A percentile compares a stretch with the other conserved stretches of the same genome.
phyloP scores from a whole-genome alignment of 2,888 invertebrate genomes.

The Nemapogon koenigi region DNA sequence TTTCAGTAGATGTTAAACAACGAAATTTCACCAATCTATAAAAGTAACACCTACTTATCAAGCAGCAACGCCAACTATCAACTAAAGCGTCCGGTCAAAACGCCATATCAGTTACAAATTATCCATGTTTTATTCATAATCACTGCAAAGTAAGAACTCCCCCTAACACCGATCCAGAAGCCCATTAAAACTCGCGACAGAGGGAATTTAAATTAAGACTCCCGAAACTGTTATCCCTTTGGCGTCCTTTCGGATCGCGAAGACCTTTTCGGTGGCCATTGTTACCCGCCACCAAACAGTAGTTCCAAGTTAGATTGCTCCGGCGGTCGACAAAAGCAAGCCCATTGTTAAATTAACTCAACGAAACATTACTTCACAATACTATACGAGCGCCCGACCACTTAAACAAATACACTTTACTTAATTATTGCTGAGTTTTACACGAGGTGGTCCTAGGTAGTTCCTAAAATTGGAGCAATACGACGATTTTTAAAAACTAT shows the following conservation, averaged over 20 bases:
- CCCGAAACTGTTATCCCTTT: slow-evolving; percentile 19
- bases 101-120: slow-evolving; percentile 7
- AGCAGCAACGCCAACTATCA: too few species aligned
- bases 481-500: too few species aligned
- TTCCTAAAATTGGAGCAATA: too few species aligned
- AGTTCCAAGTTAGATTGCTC: slow-evolving; percentile 6
- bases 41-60: too few species aligned
- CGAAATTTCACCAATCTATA: too few species aligned
- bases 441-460: too few species aligned
- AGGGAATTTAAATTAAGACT: slow-evolving; percentile 36
- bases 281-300: slow-evolving; percentile 1
- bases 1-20: too few species aligned
- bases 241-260: not conserved
- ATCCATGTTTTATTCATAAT: slow-evolving; percentile 50
- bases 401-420: too few species aligned
- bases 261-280: slow-evolving; percentile 6
- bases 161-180: slow-evolving; percentile 44
- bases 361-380: slow-evolving; percentile 6
- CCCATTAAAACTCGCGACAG: slow-evolving; percentile 34
- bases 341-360: slow-evolving; percentile 6
- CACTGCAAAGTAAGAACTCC: slow-evolving; percentile 31
- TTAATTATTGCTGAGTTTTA: too few species aligned
- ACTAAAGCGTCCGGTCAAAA: too few species aligned
- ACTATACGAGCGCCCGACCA: too few species aligned
- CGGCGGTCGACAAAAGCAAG: slow-evolving; percentile 1